These are phyloP conservation scores for Octomys mimax DNA, from an alignment of 2,797 vertebrate genomes.

Conservation along the genomic window DNA sequence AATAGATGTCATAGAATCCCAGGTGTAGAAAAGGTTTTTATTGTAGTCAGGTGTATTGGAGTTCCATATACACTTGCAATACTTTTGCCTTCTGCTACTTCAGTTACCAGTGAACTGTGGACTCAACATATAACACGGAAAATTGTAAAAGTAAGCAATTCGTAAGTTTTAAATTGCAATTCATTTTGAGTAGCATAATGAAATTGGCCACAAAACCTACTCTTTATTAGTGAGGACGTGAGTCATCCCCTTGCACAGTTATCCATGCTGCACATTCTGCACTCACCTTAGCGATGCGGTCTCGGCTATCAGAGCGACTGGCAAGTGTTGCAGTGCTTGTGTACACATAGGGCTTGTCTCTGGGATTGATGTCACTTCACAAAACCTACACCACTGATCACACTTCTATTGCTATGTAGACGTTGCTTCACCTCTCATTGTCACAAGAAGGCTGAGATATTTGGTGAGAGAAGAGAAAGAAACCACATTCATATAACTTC, in stretches of 20 bases:
- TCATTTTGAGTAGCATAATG: neutral
- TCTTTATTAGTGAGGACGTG: neutral
- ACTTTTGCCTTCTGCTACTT: neutral
- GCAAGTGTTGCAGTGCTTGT: neutral
- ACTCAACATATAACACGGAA: neutral
- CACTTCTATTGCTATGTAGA: neutral
- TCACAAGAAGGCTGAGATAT: neutral
- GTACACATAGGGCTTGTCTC: neutral
- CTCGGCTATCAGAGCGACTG: neutral
- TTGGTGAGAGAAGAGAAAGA: neutral
- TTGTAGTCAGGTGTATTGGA: neutral
- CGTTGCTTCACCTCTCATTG: too few relatives aligned
- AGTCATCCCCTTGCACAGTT: neutral
- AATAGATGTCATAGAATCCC: neutral
- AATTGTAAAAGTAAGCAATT: neutral
- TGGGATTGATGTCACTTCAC: neutral
- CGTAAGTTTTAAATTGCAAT: neutral
- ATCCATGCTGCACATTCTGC: neutral
- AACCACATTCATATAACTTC: neutral
- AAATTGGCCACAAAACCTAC: neutral
- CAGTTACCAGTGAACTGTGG: neutral
- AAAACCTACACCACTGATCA: neutral
- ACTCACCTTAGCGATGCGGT: neutral
- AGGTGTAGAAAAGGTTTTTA: neutral
- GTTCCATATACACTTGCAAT: too few relatives aligned